Evolutionary conservation across 92 coral and sea anemone species (phyloP), one percentile per base, ranked within the genome.

Genomic region (Chrysogorgia sp.): DNA sequence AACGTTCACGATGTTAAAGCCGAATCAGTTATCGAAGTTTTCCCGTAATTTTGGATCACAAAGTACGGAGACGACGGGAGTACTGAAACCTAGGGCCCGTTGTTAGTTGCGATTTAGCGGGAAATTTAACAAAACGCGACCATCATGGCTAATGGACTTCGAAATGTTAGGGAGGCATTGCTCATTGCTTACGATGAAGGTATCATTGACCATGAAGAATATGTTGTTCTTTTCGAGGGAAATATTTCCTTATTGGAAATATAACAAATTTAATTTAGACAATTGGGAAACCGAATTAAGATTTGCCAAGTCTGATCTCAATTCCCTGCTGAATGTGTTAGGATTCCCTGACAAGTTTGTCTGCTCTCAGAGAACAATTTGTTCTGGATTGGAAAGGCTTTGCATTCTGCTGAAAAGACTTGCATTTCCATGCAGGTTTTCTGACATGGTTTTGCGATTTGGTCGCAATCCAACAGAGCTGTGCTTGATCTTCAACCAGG

Each of bases 391-490:
- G 23, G 90, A 87, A 79, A 84, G 84, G 13, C 84, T 87, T 20
- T 87, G 90, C 34, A 69, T 84, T 35, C 64, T 87, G 20, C 47
- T 82, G 35, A 86, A 86, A 69, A 77, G 87, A 45, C 83, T 82
- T 31, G 80, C 87, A 19, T 86, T 35, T 52, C 90, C 90, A 2
- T 82, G 90, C 43, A 69, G 90, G 32, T 82, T 75, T 52, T 66
- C 75, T 24, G 87, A 82, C 45, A 86, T 86, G 90, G 90, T 47
- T 40, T 26, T 58, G 7, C 43, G 83, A 1, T 86, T 86, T 86
- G 87, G 90, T 7, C 45, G 90, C 59, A 82, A 82, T 48, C 85
- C 90, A 20, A 86, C 90, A 17, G 90, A 87, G 47, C 78, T 87
- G 33, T 82, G 90, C 34, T 50, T 87, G 12, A 87, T 86, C 10